These are phyloP conservation scores for Drosophila sp. DNA, from an alignment of 1,140 invertebrate species.

Conservation along the genomic window DNA sequence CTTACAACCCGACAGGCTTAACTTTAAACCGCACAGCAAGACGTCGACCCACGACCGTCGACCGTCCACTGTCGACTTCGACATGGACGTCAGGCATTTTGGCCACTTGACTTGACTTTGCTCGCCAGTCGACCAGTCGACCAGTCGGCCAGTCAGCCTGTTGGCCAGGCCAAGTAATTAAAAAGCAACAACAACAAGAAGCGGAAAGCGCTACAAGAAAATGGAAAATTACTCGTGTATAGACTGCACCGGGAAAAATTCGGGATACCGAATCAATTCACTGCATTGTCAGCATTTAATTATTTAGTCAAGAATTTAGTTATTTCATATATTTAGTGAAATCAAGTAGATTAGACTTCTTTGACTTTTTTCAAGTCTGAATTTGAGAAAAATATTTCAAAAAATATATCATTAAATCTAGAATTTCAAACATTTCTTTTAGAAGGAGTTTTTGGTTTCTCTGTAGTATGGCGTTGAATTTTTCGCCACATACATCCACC, in stretches of 20 bases:
- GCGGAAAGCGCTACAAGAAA: slow-evolving; percentile 54
- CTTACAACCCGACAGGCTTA: slow-evolving; percentile 60
- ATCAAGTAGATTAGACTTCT: too few relatives aligned
- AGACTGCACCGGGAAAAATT: too few relatives aligned
- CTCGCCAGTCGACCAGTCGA: neutral
- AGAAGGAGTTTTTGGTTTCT: too few relatives aligned
- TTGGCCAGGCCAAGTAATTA: slow-evolving; percentile 66
- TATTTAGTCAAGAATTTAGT: too few relatives aligned
- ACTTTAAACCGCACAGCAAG: slow-evolving; percentile 71
- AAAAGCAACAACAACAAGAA: slow-evolving; percentile 51
- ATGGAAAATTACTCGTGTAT: slow-evolving; percentile 56
- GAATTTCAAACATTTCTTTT: too few relatives aligned
- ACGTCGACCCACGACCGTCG: slow-evolving; percentile 35
- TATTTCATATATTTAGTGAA: too few relatives aligned
- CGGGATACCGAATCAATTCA: too few relatives aligned
- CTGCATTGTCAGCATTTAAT: too few relatives aligned
- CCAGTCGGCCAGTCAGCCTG: neutral
- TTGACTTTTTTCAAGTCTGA: too few relatives aligned
- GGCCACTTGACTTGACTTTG: slow-evolving; percentile 72
- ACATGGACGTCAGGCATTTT: slow-evolving; percentile 45
- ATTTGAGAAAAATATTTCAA: too few relatives aligned
- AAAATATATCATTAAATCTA: too few relatives aligned
- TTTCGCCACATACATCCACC: slow-evolving; percentile 47
- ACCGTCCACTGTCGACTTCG: slow-evolving; percentile 33
- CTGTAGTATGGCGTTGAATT: slow-evolving; percentile 52